Conservation (phyloP, 2,888 invertebrate species). For the Periphyllus acericola region DNA sequence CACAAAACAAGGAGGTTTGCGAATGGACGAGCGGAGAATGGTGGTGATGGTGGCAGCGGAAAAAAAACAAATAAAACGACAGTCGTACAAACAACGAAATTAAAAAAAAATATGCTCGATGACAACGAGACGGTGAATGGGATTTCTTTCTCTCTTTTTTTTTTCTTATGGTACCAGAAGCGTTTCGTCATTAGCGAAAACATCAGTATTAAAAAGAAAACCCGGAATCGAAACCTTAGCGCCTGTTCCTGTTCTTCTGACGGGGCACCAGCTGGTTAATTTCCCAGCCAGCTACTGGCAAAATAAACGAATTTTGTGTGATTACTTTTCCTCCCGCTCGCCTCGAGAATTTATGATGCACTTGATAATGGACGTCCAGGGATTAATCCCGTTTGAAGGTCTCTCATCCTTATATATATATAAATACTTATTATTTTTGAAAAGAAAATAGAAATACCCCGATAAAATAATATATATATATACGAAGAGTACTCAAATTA, state of each 20-base stretch:
- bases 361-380: conserved; percentile 36
- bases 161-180: background rate
- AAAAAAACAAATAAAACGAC: background rate
- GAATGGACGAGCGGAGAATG: no score
- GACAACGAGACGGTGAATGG: background rate
- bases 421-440: no score
- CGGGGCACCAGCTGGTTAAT: conserved; percentile 38
- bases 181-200: conserved; percentile 18
- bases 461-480: background rate
- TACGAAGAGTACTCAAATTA: background rate
- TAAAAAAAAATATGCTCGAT: conserved; percentile 8
- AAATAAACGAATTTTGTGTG: conserved; percentile 52
- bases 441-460: no score
- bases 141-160: background rate
- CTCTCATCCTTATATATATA: background rate
- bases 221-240: conserved; percentile 12
- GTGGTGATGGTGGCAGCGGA: background rate
- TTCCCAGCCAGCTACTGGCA: conserved; percentile 24
- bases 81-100: conserved; percentile 8
- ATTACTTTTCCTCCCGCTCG: conserved; percentile 26
- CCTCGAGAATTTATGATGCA: conserved; percentile 35
- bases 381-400: conserved; percentile 35
- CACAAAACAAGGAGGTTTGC: background rate
- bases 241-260: background rate
- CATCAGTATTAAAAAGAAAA: conserved; percentile 40